Base-by-base conservation (phyloP, 1,140 invertebrate genomes). In the Nasonia giraulti region DNA sequence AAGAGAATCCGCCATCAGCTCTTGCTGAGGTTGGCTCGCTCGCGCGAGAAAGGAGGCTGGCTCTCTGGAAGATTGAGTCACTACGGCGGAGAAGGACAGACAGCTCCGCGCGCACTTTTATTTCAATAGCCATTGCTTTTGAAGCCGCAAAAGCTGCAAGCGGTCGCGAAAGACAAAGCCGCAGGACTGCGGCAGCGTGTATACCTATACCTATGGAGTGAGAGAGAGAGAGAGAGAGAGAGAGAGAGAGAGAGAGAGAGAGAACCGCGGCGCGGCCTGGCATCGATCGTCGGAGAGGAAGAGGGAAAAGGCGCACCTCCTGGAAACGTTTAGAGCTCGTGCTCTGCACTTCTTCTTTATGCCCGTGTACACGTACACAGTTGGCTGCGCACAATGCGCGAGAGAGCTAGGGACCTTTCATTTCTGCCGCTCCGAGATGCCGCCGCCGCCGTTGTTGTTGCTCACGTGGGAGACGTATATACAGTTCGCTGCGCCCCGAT, bases 61-160 rank as follows among this genome's bases (percentile, higher is more conserved):
- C 82, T 37, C 74, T 80, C 40, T 47, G 20, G 17, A 76, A 89
- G 89, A 92, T 91, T 92, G 90, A 92, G 91, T 91, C 90, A 91
- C 91, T 92, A 89, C 87, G 83, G 33, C 82, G 12, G 69, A 71
- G 79, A 62, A 85, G 68, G 55, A 62, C 55, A 62, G 55, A 62
- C 55, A 7, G 55, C 55, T 62, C 47, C 12, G 47, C 14, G 12
- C 12, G 6, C 17, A 84, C 84, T 90, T 91, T 91, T 90, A 90
- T 89, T 91, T 91, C 89, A 88, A 84, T 87, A 80, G 69, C 87
- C 80, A 88, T 89, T 88, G 87, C 87, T 86, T 89, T 84, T 88
- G 81, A 73, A 87, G 87, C 66, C 77, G 77, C 77, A 84, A 50
- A 37, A 55, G 66, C 3, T 40, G 2, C 47, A 68, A 40, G 11